phyloP scores from a whole-genome alignment of 2,113 vertebrate genomes.

The Phylloscopus trochilus region DNA sequence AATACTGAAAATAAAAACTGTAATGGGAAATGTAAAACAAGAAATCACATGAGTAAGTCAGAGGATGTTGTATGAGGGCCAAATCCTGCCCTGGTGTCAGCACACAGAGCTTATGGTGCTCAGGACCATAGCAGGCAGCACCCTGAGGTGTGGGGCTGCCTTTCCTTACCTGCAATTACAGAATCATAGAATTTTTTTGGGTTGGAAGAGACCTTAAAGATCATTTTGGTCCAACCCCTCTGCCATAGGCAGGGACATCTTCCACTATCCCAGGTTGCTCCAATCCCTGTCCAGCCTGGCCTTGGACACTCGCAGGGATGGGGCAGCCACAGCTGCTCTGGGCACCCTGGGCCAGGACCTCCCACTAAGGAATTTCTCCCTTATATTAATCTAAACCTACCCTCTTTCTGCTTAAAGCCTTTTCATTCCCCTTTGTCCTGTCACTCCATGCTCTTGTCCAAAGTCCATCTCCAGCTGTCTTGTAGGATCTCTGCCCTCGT shows the following conservation, averaged over 20 bases:
- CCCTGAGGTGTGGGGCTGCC: not conserved
- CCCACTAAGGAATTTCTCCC: not conserved
- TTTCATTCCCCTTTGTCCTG: not conserved
- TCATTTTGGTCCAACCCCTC: not conserved
- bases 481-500: not conserved
- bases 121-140: not conserved
- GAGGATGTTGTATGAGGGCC: not conserved
- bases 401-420: not conserved
- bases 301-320: not conserved
- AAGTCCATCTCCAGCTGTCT: not conserved
- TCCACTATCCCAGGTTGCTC: not conserved
- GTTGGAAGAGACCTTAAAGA: not conserved
- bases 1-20: not conserved
- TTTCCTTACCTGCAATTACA: not conserved
- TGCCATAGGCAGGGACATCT: not conserved
- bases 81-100: not conserved
- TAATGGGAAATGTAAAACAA: not conserved
- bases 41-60: not conserved
- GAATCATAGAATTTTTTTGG: not conserved
- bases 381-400: not conserved
- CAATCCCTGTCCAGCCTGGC: not conserved
- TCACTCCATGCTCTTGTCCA: not conserved
- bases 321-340: not conserved
- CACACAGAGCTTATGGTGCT: not conserved
- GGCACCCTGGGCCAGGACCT: not conserved